Evolutionary conservation across 64 coral and sea anemone species (phyloP), one percentile per base, ranked within the genome.

Genomic region (Montipora foliosa): DNA sequence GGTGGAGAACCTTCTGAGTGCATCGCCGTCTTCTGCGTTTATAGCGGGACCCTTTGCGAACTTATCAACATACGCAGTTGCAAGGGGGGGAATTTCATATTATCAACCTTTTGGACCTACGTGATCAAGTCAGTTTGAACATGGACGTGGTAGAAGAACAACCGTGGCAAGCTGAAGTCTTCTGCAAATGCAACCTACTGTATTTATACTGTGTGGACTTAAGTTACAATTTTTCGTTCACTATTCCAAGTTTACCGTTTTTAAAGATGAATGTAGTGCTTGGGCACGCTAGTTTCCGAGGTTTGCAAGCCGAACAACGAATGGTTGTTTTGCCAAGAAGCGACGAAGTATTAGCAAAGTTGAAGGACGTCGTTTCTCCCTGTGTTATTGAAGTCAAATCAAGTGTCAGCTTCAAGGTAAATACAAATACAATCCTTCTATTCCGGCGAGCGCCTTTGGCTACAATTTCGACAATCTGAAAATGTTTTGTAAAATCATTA

Each of bases 191-290:
- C 49, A 80, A 90, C 64, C 14, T 21, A 19, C 29, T 90, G 15
- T 90, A 70, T 71, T 76, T 90, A 69, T 80, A 90, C 76, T 90
- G 89, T 67, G 64, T 90, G 50, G 88, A 90, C 45, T 74, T 46
- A 9, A 5, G 29, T 68, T 90, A 90, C 15, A 8, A 67, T 25
- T 90, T 46, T 49, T 51, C 46, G 47, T 52, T 90, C 1, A 90
- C 76, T 47, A 76, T 90, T n/a, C 89, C 89, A 69, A 90, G 89
- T 80, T 71, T 91, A 82, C 78, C 89, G 5, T 90, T 90, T 90
- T 20, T 90, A 59, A 22, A 80, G 67, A 1, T 90, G 17, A 91
- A 82, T 11, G 67, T 79, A 15, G 50, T 91, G 62, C 82, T 91
- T 25, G 77, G 78, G 8, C 78, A 91, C 3, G 89, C 81, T 22